These are phyloP conservation scores for Cataglyphis rosenhaueri DNA, from an alignment of 2,888 invertebrate genomes.

Conservation along the genomic window DNA sequence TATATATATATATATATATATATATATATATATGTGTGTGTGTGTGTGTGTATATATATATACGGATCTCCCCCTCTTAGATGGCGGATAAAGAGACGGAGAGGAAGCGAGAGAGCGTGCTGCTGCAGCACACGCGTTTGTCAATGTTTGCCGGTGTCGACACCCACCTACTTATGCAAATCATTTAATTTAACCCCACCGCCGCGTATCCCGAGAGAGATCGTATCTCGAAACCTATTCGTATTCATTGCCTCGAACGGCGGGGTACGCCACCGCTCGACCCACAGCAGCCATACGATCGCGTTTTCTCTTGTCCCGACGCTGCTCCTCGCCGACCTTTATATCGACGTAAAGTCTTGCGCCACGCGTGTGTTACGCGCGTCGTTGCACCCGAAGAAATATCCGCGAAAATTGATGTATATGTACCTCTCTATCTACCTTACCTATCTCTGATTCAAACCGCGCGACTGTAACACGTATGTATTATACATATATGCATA, in stretches of 20 bases:
- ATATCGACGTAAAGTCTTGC: constrained; percentile 60
- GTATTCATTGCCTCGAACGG: constrained; percentile 84
- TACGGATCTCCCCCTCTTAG: constrained; percentile 52
- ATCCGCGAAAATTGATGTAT: constrained; percentile 50
- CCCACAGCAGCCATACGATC: constrained; percentile 78
- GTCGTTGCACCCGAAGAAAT: constrained; percentile 27
- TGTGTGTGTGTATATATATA: no score
- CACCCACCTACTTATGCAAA: constrained; percentile 86
- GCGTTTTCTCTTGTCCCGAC: constrained; percentile 72
- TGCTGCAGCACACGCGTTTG: constrained; percentile 82
- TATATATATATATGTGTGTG: neutral
- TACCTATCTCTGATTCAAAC: constrained; percentile 18
- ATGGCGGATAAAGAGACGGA: constrained; percentile 25
- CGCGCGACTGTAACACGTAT: constrained; percentile 9
- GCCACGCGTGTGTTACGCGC: constrained; percentile 16
- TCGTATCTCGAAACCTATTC: constrained; percentile 85
- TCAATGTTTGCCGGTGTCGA: constrained; percentile 86
- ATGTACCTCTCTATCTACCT: neutral
- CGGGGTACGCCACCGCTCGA: constrained; percentile 65
- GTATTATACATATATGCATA: neutral
- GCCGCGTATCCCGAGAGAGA: constrained; percentile 79
- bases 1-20: no score
- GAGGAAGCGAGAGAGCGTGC: constrained; percentile 41
- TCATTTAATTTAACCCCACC: constrained; percentile 85
- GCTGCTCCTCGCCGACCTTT: constrained; percentile 62